Evolutionary conservation across 2,113 vertebrate species (phyloP).

Genomic region (Apodemus speciosus): DNA sequence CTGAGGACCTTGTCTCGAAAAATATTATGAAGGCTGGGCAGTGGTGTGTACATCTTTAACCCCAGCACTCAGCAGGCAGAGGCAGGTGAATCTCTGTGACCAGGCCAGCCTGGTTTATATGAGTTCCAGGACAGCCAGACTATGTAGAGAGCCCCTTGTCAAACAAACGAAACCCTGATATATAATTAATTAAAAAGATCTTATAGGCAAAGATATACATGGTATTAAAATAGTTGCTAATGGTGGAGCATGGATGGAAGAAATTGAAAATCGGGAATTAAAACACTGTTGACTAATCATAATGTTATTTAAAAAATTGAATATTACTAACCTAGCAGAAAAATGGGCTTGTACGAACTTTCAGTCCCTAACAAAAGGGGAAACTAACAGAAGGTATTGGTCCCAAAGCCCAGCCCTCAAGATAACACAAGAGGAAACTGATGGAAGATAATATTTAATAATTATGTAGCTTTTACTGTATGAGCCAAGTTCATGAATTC

Average conservation of each 20-base stretch:
- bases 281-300: neutral
- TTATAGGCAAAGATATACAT: neutral
- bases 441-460: neutral
- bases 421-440: constrained; percentile 7
- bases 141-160: neutral
- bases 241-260: neutral
- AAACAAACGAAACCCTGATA: neutral
- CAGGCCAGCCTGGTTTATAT: neutral
- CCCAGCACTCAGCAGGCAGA: neutral
- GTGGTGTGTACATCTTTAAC: neutral
- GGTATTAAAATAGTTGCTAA: neutral
- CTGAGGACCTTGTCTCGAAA: neutral
- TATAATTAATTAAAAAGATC: neutral
- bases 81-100: neutral
- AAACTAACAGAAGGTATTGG: constrained; percentile 42
- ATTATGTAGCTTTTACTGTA: neutral
- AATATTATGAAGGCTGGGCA: neutral
- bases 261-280: neutral
- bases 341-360: neutral
- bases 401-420: neutral
- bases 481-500: neutral
- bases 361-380: constrained; percentile 30
- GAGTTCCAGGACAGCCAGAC: neutral
- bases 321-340: constrained; percentile 3
- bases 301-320: neutral